phyloP scores from a whole-genome alignment of 2,113 vertebrate species.

The Uria lomvia region DNA sequence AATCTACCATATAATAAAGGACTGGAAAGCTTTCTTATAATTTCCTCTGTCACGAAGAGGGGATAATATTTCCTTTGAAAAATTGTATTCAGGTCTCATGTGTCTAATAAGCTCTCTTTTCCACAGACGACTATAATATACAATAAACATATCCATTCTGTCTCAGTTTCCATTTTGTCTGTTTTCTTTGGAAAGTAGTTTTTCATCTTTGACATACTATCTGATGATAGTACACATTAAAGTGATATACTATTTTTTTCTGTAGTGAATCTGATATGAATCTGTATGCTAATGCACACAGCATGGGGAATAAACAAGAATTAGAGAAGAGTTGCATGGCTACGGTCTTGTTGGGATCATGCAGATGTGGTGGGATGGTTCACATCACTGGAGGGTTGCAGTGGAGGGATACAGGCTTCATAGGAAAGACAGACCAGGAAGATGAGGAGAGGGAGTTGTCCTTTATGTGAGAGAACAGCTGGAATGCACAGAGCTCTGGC shows the following conservation, averaged over 20 bases:
- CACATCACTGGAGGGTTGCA: not conserved
- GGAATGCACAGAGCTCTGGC: not conserved
- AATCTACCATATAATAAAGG: not conserved
- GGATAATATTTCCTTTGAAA: not conserved
- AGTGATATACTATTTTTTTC: not conserved
- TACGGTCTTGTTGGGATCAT: not conserved
- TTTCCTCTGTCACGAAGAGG: not conserved
- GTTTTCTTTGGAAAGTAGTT: not conserved
- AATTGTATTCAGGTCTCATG: not conserved
- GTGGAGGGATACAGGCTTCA: not conserved
- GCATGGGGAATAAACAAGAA: not conserved
- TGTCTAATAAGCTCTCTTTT: not conserved
- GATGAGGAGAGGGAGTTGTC: not conserved
- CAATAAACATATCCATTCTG: not conserved
- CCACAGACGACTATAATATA: not conserved
- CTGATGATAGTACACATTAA: not conserved
- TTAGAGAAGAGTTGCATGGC: not conserved
- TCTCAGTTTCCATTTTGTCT: not conserved
- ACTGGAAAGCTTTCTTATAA: not conserved
- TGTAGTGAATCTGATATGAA: not conserved
- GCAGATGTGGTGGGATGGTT: not conserved
- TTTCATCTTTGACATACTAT: not conserved
- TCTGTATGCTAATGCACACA: not conserved
- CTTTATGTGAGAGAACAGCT: not conserved
- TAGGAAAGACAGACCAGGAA: not conserved